A percentile compares a stretch with the other conserved stretches of the same genome.
These are phyloP conservation scores for Hyposoter dolosus DNA, from an alignment of 2,888 invertebrate species.

Conservation along the genomic window DNA sequence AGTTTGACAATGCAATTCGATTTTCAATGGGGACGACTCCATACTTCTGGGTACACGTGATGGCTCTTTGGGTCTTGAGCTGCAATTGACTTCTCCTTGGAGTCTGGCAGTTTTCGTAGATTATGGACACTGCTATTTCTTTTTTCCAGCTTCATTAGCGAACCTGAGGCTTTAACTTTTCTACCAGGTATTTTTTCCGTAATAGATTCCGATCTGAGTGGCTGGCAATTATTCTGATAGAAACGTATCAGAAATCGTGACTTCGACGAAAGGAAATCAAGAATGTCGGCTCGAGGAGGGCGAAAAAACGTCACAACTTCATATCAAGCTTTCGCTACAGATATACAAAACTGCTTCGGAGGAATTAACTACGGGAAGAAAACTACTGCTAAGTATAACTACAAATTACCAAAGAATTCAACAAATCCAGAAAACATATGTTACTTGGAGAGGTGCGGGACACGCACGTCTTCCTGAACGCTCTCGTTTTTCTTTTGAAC, in stretches of 20 bases:
- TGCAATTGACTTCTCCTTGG: background rate
- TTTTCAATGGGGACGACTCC: background rate
- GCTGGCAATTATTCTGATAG: conserved; percentile 1
- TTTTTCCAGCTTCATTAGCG: background rate
- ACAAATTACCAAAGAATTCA: conserved; percentile 61
- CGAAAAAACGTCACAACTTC: conserved; percentile 11
- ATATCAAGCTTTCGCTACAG: conserved; percentile 8
- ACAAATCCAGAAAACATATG: conserved; percentile 61
- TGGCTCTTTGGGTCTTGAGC: background rate
- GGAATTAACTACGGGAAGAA: conserved; percentile 22
- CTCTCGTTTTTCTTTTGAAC: conserved; percentile 54
- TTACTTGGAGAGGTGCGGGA: conserved; percentile 36
- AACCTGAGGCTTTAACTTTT: background rate
- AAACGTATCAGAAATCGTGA: background rate
- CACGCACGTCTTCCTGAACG: conserved; percentile 61
- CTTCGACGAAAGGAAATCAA: background rate
- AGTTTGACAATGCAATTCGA: background rate
- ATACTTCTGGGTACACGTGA: background rate
- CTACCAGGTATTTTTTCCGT: background rate
- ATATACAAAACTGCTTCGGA: conserved; percentile 15
- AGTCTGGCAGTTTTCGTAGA: background rate
- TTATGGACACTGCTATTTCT: background rate
- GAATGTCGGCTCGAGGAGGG: background rate
- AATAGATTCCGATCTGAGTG: background rate
- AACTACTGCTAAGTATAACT: conserved; percentile 39